A percentile compares a stretch with the other conserved stretches of the same genome.
These are phyloP conservation scores for Diarsia mendica DNA, from an alignment of 2,888 invertebrate genomes.

Conservation along the genomic window DNA sequence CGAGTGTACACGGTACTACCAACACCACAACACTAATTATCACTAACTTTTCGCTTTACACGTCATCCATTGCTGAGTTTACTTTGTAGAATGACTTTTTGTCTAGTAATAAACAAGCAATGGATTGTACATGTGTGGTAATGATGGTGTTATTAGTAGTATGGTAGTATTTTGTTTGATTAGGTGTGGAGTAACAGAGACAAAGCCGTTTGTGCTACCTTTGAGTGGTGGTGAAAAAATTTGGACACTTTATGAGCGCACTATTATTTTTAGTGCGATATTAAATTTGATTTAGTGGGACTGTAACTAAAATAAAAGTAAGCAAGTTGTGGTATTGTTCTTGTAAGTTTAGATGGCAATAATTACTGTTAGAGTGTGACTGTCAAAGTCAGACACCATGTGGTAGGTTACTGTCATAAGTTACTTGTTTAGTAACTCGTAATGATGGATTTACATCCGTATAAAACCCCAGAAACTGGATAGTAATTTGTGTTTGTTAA, in stretches of 20 bases:
- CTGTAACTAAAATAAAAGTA: slow-evolving; percentile 53
- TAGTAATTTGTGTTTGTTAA: background rate
- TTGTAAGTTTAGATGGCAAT: slow-evolving; percentile 55
- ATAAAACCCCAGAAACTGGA: background rate
- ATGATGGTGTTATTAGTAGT: slow-evolving; percentile 5
- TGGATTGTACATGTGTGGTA: slow-evolving; percentile 21
- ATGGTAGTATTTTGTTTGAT: slow-evolving; percentile 46
- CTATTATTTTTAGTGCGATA: slow-evolving; percentile 61
- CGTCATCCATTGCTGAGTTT: slow-evolving; percentile 36
- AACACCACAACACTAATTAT: slow-evolving; percentile 15
- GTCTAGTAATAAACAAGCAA: slow-evolving; percentile 7
- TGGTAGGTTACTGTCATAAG: slow-evolving; percentile 23
- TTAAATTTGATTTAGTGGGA: slow-evolving; percentile 66
- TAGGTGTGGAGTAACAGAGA: slow-evolving; percentile 59
- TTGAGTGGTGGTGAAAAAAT: slow-evolving; percentile 54
- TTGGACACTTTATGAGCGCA: slow-evolving; percentile 49
- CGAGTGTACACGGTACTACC: slow-evolving; percentile 54
- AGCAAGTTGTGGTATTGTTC: slow-evolving; percentile 51
- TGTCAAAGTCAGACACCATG: slow-evolving; percentile 17
- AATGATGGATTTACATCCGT: background rate
- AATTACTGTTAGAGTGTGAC: slow-evolving; percentile 15
- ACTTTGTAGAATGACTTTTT: background rate
- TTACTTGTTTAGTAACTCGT: slow-evolving; percentile 30
- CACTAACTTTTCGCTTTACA: background rate
- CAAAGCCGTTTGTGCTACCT: slow-evolving; percentile 60